Evolutionary conservation across 1,140 invertebrate genomes (phyloP).

Genomic region (Calosoma granatense): DNA sequence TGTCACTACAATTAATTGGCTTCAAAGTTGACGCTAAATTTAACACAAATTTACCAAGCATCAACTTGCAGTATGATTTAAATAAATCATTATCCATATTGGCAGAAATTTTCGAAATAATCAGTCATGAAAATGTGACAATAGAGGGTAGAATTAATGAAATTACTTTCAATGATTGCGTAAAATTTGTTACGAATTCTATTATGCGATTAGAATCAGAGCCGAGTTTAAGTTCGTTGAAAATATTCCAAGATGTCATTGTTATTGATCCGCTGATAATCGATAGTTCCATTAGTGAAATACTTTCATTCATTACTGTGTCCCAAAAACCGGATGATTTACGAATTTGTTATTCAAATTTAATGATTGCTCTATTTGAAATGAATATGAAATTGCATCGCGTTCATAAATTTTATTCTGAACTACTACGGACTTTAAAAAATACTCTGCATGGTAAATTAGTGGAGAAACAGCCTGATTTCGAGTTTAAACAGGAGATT

Average conservation of each 20-base stretch:
- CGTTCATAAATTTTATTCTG: slow-evolving; percentile 27
- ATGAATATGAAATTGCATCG: slow-evolving; percentile 28
- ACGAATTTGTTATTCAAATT: slow-evolving; percentile 17
- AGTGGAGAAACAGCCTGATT: slow-evolving; percentile 12
- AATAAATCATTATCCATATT: slow-evolving; percentile 17
- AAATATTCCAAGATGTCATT: slow-evolving; percentile 22
- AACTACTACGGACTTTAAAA: slow-evolving; percentile 26
- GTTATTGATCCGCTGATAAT: slow-evolving; percentile 24
- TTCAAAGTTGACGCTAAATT: slow-evolving; percentile 19
- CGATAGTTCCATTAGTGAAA: slow-evolving; percentile 18
- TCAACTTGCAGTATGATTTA: slow-evolving; percentile 13
- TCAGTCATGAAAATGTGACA: slow-evolving; percentile 16
- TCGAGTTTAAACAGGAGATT: slow-evolving; percentile 16
- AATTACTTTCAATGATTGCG: slow-evolving; percentile 21
- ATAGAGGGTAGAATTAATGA: slow-evolving; percentile 16
- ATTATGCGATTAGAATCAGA: slow-evolving; percentile 15
- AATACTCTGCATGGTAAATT: background rate
- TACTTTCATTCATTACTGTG: slow-evolving; percentile 21
- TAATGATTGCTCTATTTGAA: slow-evolving; percentile 23
- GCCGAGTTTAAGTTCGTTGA: slow-evolving; percentile 18
- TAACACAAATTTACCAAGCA: slow-evolving; percentile 14
- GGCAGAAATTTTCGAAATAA: slow-evolving; percentile 20
- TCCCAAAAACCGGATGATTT: slow-evolving; percentile 15
- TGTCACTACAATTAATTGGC: slow-evolving; percentile 21
- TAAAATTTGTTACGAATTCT: slow-evolving; percentile 21